A percentile compares a stretch with the other conserved stretches of the same genome.
Evolutionary conservation across 2,888 invertebrate species (phyloP).

Genomic region (Phalangium opilio): DNA sequence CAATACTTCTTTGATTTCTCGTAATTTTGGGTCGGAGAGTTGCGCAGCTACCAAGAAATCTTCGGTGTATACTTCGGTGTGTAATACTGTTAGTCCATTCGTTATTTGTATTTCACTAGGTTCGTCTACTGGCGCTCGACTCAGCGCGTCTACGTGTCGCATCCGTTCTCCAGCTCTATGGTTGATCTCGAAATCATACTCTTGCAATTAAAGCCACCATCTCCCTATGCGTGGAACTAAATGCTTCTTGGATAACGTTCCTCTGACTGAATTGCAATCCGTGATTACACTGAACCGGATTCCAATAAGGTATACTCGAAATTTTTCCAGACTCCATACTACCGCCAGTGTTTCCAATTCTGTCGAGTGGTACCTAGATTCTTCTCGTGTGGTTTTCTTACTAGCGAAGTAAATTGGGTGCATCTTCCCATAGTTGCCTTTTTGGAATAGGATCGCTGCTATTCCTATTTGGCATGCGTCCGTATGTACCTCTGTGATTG

Average conservation of each 20-base stretch:
- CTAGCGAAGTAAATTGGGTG: background rate
- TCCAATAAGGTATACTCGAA: conserved; percentile 4
- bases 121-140: no score
- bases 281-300: conserved; percentile 1
- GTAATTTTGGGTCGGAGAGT: no score
- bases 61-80: no score
- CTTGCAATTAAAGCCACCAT: no score
- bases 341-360: conserved; percentile 3
- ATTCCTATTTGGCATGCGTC: conserved; percentile 4
- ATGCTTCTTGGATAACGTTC: background rate
- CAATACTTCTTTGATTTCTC: no score
- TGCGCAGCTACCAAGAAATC: no score
- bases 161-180: no score
- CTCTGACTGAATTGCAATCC: conserved; percentile 1
- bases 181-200: no score
- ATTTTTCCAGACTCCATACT: background rate
- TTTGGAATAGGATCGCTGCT: conserved; percentile 3
- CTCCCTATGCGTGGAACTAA: background rate
- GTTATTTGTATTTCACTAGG: no score
- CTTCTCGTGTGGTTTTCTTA: background rate
- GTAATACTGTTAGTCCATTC: no score
- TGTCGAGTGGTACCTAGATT: background rate
- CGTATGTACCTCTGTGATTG: conserved; percentile 5
- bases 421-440: background rate
- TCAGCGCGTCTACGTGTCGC: no score